These are phyloP conservation scores for Popillia japonica DNA, from an alignment of 1,140 invertebrate species.

Conservation along the genomic window DNA sequence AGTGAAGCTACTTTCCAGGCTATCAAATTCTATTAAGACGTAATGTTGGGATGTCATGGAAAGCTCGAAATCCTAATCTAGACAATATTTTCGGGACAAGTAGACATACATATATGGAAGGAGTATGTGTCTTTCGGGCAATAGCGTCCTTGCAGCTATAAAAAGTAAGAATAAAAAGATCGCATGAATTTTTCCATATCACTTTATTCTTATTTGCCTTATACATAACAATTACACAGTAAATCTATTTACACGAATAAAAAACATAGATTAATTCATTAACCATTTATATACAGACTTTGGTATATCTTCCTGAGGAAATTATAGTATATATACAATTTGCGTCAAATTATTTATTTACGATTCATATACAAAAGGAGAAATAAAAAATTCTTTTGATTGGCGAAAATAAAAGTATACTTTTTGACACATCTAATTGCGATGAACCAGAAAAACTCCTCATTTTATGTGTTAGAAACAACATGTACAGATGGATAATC, in stretches of 20 bases:
- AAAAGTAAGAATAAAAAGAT: no score
- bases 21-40: no score
- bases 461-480: constrained; percentile 2
- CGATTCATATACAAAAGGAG: constrained; percentile 17
- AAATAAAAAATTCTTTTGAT: constrained; percentile 4
- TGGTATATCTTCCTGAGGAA: constrained; percentile 45
- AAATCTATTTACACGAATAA: constrained; percentile 45
- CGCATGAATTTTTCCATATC: constrained; percentile 5
- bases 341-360: constrained; percentile 18
- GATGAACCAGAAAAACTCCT: neutral
- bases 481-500: neutral
- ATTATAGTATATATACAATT: constrained; percentile 42
- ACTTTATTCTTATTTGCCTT: constrained; percentile 28
- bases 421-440: neutral
- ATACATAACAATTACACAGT: constrained; percentile 43
- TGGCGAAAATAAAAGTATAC: neutral
- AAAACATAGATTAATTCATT: constrained; percentile 45
- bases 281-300: constrained; percentile 44
- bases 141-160: no score
- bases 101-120: no score
- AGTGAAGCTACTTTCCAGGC: no score
- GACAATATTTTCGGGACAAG: no score
- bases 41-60: no score
- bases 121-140: no score
- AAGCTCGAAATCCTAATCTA: no score